A percentile compares a stretch with the other conserved stretches of the same genome.
These are phyloP conservation scores for Diadophis punctatus DNA, from an alignment of 2,113 vertebrate genomes.

Conservation along the genomic window DNA sequence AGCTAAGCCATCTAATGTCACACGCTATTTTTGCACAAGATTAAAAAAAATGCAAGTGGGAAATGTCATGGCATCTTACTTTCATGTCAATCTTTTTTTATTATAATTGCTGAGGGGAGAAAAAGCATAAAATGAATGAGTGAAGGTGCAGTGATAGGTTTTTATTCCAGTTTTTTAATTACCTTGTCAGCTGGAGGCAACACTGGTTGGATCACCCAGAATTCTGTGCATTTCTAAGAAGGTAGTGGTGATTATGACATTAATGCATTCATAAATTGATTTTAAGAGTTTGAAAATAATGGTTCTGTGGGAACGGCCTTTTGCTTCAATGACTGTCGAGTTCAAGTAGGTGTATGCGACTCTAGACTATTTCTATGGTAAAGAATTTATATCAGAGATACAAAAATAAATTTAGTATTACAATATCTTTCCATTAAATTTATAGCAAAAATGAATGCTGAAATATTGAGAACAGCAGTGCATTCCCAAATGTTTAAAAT, in stretches of 20 bases:
- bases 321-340: background rate
- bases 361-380: background rate
- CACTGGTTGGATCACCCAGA: background rate
- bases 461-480: background rate
- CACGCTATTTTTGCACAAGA: background rate
- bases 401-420: conserved; percentile 3
- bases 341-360: background rate
- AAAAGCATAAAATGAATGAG: background rate
- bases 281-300: background rate
- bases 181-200: background rate
- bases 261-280: background rate
- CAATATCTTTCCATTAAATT: background rate
- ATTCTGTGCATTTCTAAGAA: background rate
- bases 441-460: background rate
- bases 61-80: background rate
- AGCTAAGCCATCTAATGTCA: background rate
- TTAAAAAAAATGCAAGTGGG: background rate
- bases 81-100: background rate
- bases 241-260: background rate
- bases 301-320: background rate
- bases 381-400: background rate
- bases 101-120: background rate
- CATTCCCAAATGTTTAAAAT: background rate
- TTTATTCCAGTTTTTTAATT: background rate
- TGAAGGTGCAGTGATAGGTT: background rate